phyloP scores from a whole-genome alignment of 2,888 invertebrate genomes.

The Brassicogethes aeneus region DNA sequence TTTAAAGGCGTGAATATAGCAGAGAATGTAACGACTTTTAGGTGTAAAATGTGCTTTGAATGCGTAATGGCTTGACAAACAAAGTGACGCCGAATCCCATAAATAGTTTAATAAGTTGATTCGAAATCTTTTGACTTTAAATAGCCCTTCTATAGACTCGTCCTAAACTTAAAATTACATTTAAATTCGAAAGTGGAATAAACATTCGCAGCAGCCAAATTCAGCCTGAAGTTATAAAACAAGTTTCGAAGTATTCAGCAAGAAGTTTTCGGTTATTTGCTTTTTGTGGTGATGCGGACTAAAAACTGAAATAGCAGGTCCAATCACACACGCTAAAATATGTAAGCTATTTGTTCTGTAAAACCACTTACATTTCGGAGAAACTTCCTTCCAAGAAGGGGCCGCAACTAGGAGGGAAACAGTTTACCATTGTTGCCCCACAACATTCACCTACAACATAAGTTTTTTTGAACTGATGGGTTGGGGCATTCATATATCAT shows the following conservation, averaged over 20 bases:
- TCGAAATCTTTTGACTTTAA: neutral
- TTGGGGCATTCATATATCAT: too few species aligned
- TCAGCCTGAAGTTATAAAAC: neutral
- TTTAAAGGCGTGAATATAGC: too few species aligned
- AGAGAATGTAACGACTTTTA: too few species aligned
- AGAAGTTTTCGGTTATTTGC: neutral
- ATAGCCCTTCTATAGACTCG: neutral
- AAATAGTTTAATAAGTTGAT: neutral
- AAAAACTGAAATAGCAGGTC: neutral
- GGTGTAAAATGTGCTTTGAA: too few species aligned
- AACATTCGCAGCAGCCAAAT: neutral
- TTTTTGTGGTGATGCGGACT: neutral
- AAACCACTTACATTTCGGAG: neutral
- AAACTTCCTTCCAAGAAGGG: too few species aligned
- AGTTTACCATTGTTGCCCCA: too few species aligned
- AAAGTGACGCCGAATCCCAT: neutral
- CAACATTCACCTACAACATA: too few species aligned
- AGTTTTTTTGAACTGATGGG: too few species aligned
- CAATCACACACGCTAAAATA: neutral
- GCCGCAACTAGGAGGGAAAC: too few species aligned
- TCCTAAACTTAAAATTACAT: neutral
- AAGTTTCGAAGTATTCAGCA: neutral
- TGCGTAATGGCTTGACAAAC: too few species aligned
- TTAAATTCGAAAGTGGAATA: neutral
- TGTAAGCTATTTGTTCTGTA: conserved; percentile 1